A percentile compares a stretch with the other conserved stretches of the same genome.
Evolutionary conservation across 2,888 invertebrate species (phyloP).

Genomic region (Euzophera pinguis): DNA sequence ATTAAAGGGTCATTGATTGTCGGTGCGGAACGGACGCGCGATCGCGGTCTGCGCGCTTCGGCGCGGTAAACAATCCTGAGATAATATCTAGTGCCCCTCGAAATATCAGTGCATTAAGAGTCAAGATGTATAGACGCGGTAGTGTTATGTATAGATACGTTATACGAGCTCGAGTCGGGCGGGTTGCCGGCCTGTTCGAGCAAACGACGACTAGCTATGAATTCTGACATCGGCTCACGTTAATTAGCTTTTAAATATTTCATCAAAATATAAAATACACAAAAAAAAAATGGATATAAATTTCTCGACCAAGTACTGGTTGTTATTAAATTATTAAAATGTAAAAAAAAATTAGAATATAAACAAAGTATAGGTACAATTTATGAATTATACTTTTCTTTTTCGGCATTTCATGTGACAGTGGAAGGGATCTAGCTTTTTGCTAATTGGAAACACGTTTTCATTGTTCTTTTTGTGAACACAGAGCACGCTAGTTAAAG

Average conservation of each 20-base stretch:
- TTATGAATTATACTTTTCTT: conserved; percentile 79
- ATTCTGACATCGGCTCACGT: conserved; percentile 80
- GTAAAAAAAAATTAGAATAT: conserved; percentile 79
- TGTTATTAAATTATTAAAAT: conserved; percentile 81
- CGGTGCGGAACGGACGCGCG: conserved; percentile 38
- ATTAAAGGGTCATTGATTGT: conserved; percentile 28
- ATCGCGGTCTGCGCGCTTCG: conserved; percentile 42
- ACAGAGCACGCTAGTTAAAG: conserved; percentile 37
- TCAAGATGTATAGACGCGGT: conserved; percentile 69
- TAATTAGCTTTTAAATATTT: conserved; percentile 80
- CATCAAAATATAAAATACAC: conserved; percentile 80
- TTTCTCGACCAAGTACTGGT: conserved; percentile 79
- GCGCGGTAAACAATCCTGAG: conserved; percentile 67
- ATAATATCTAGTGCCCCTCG: conserved; percentile 75
- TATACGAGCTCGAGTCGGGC: conserved; percentile 71
- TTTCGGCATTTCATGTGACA: conserved; percentile 72
- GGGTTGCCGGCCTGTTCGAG: conserved; percentile 70
- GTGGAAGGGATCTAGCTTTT: conserved; percentile 62
- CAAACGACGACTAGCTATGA: conserved; percentile 79
- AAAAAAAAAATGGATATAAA: conserved; percentile 79
- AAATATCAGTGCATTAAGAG: conserved; percentile 76
- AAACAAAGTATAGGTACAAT: conserved; percentile 80
- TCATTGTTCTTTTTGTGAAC: conserved; percentile 16
- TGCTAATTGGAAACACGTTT: conserved; percentile 35
- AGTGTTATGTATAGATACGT: conserved; percentile 72